Conservation (phyloP, 2,888 invertebrate genomes). For the Parasteatoda lunata region DNA sequence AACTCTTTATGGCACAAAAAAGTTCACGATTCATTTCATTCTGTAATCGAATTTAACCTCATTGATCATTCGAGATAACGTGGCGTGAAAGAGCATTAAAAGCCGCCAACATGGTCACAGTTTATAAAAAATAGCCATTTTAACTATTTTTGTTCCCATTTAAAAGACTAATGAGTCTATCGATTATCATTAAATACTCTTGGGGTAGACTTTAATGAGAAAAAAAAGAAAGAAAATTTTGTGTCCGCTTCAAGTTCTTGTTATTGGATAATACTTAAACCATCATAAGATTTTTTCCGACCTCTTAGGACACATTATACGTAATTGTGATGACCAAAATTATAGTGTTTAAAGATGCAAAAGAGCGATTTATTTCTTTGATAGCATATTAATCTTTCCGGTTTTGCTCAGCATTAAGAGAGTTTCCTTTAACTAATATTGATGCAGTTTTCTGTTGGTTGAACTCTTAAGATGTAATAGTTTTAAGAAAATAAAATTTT, state of each 20-base stretch:
- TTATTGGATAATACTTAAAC: slow-evolving; percentile 58
- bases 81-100: background rate
- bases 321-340: slow-evolving; percentile 30
- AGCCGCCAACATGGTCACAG: background rate
- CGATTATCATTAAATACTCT: slow-evolving; percentile 57
- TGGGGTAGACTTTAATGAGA: slow-evolving; percentile 47
- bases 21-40: too few relatives aligned
- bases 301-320: slow-evolving; percentile 20
- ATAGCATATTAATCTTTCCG: background rate
- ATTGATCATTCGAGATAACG: background rate
- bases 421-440: too few relatives aligned
- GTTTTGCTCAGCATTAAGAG: background rate
- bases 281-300: slow-evolving; percentile 22
- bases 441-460: too few relatives aligned
- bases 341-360: background rate
- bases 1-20: too few relatives aligned
- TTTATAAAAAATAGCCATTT: slow-evolving; percentile 28
- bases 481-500: too few relatives aligned
- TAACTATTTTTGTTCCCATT: slow-evolving; percentile 61
- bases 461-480: too few relatives aligned
- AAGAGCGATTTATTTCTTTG: background rate
- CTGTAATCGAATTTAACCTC: background rate
- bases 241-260: slow-evolving; percentile 35
- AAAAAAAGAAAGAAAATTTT: slow-evolving; percentile 24
- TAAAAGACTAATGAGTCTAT: slow-evolving; percentile 62